Evolutionary conservation across 2,888 invertebrate genomes (phyloP), one percentile per base, ranked within the genome.

Genomic region (Hyalella azteca): DNA sequence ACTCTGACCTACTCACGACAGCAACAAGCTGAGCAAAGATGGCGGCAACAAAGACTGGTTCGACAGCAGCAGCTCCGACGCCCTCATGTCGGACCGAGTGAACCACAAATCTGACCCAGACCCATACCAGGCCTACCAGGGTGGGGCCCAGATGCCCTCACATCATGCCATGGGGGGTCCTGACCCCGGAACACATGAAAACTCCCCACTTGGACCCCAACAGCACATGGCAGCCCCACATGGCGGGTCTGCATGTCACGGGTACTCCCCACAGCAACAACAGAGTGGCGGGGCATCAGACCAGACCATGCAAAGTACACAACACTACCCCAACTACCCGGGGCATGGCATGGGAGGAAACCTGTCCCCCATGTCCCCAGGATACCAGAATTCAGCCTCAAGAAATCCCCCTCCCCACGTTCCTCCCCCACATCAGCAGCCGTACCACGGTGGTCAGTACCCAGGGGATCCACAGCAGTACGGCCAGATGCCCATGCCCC

Each of bases 351-450:
- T 40, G 39, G 39, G 66, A 45, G 50, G 73, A 7, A 81, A 80
- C 75, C 76, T 83, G 59, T 79, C 83, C 13, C 83, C 83, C 26
- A 83, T 83, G 81, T 83, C 83, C 50, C 81, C 79, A 54, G 59
- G 78, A 54, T 32, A 81, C 79, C 78, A 81, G 73, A 54, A 59
- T 13, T 76, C 77, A 50, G 75, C 77, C 19, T 73, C 79, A 3
- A 80, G 81, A 76, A 32, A 73, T n/a, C 50, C 60, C 45, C 50
- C 60, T 73, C 80, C 76, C 9, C 73, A 66, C 54, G 76, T 75
- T 32, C 76, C 82, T 3, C 81, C 81, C 66, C 81, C 81, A 26
- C 81, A 83, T 40, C 78, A 80, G 60, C 45, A 59, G 15, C 83
- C 81, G 29, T 81, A 83, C 32, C 79, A 81, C 40, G 79, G 78